A percentile compares a stretch with the other conserved stretches of the same genome.
Conservation (phyloP, 2,113 vertebrate genomes). For the Ceyx cyanopectus region DNA sequence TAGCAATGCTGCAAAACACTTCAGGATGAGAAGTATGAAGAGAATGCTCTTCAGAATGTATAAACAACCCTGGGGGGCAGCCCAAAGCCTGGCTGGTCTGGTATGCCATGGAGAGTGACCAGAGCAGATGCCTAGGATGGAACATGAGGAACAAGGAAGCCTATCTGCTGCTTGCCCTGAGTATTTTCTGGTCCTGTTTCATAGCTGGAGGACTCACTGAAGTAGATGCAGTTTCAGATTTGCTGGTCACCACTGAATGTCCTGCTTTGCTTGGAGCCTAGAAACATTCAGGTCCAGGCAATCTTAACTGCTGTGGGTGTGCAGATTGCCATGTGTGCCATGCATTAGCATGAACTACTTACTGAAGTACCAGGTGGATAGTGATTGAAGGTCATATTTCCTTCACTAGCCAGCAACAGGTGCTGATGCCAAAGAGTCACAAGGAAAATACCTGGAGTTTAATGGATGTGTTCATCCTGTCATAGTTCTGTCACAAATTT, state of each 20-base stretch:
- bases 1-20: neutral
- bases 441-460: neutral
- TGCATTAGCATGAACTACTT: neutral
- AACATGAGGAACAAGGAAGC: neutral
- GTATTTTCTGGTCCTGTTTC: neutral
- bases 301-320: neutral
- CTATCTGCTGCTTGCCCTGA: neutral
- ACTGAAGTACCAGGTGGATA: neutral
- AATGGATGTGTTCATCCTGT: neutral
- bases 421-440: neutral
- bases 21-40: neutral
- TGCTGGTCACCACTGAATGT: neutral
- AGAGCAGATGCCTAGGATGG: neutral
- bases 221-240: neutral
- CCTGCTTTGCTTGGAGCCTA: neutral
- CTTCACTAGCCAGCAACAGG: neutral
- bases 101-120: neutral
- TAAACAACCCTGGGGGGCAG: neutral
- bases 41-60: neutral
- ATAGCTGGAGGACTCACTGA: neutral
- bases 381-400: neutral
- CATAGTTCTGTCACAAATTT: neutral
- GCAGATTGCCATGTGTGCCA: neutral
- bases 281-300: neutral
- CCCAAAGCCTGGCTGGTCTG: neutral